Conservation (phyloP, 1,140 invertebrate species). For the Ceratina australensis region DNA sequence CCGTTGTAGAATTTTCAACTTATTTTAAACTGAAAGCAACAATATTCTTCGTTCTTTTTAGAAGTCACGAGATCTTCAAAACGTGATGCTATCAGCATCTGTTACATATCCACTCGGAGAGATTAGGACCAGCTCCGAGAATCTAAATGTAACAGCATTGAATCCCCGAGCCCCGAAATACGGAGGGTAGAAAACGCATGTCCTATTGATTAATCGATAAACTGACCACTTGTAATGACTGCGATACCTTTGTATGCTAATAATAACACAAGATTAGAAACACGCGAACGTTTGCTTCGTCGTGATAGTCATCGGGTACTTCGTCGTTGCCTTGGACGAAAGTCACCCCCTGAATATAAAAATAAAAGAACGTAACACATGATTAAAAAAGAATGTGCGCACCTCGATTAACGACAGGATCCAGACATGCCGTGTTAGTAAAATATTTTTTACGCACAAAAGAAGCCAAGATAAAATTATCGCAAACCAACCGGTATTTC, state of each 20-base stretch:
- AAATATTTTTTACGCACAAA: neutral
- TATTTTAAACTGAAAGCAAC: too few relatives aligned
- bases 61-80: too few relatives aligned
- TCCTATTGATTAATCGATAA: conserved; percentile 56
- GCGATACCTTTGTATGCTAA: conserved; percentile 24
- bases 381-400: too few relatives aligned
- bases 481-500: neutral
- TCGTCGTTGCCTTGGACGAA: too few relatives aligned
- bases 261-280: conserved; percentile 43
- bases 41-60: too few relatives aligned
- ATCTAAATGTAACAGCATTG: neutral
- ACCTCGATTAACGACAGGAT: too few relatives aligned
- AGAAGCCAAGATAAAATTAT: too few relatives aligned
- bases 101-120: too few relatives aligned
- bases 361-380: neutral
- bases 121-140: neutral
- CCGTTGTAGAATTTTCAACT: neutral
- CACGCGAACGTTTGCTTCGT: conserved; percentile 47
- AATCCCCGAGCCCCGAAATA: conserved; percentile 9
- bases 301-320: neutral
- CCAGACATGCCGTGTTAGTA: too few relatives aligned
- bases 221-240: conserved; percentile 47
- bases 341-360: neutral
- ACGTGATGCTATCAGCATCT: too few relatives aligned
- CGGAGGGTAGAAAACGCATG: neutral